These are phyloP conservation scores for Chrysogorgia sp. DNA, from an alignment of 92 coral and sea anemone species.

Conservation along the genomic window DNA sequence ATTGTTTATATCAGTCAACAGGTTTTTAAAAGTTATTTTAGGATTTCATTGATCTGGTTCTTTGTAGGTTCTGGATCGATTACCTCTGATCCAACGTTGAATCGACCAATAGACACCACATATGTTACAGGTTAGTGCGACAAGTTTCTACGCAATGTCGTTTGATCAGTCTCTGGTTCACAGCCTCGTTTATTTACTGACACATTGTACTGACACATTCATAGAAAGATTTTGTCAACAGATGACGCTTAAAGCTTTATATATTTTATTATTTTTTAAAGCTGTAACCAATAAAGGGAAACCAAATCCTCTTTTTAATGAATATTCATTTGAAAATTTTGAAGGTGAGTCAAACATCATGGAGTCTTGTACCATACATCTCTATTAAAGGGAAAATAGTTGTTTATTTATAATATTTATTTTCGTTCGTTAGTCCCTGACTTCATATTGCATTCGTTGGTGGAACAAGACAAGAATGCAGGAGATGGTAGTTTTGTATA, in stretches of 20 bases:
- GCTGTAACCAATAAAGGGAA: slow-evolving; percentile 34
- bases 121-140: slow-evolving; percentile 15
- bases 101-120: slow-evolving; percentile 1
- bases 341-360: slow-evolving; percentile 1
- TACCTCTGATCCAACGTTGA: slow-evolving; percentile 19
- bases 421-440: slow-evolving; percentile 21
- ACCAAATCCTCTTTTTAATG: slow-evolving; percentile 9
- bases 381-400: not conserved
- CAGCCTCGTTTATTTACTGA: too few species aligned
- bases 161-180: too few species aligned
- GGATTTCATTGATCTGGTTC: not conserved
- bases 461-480: slow-evolving; percentile 26
- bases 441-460: slow-evolving; percentile 22
- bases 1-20: too few species aligned
- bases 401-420: not conserved
- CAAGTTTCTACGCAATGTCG: not conserved
- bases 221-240: too few species aligned
- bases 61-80: not conserved
- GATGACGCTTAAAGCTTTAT: too few species aligned
- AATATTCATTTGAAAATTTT: slow-evolving; percentile 34
- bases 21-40: too few species aligned
- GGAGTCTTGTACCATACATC: not conserved
- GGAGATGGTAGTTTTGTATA: slow-evolving; percentile 20
- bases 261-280: slow-evolving; percentile 1
- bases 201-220: too few species aligned